Evolutionary conservation across 1,140 invertebrate genomes (phyloP), one percentile per base, ranked within the genome.

Genomic region (Plectrocnemia conspersa): DNA sequence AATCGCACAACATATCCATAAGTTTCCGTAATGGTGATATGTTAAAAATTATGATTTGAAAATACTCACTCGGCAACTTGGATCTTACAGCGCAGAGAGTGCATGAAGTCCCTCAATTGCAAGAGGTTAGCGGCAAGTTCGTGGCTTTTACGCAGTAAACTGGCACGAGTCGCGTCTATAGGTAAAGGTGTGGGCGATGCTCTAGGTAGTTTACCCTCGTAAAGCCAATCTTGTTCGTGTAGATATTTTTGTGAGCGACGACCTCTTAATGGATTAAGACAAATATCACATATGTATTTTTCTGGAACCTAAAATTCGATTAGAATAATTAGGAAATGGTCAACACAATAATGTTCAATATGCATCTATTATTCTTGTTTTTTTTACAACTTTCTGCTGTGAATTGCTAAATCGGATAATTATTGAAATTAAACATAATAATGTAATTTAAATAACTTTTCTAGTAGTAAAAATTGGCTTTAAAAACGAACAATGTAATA

Each of bases 201-300:
- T 35, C 32, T 11, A 4, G 42, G 48, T 54, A 94, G 68, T 64
- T 82, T 80, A 10, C 91, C 92, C 64, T 89, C 83, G 61, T 85
- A 89, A 15, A 93, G 73, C 82, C 90, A 91, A 65, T 93, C 89
- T 67, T 93, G 89, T 73, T 91, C 87, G 67, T 92, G 86, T 24
- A 82, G 76, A 68, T 86, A 91, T 24, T 83, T 82, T 66, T 79
- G 81, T 0, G 84, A 86, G 32, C 76, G 75, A 44, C 88, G 78
- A 60, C 82, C 84, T 13, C 81, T 78, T 32, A 76, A 77, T 5
- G 93, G 88, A 78, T 91, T 80, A 50, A 81, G 79, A 68, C 93
- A 97, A 45, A 91, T 88, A 50, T 79, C 84, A 71, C 93, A 96
- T 32, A 94, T 81, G 69, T 95, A 95, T 66, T 90, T 91, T 38